Evolutionary conservation across 2,113 vertebrate species (phyloP).

Genomic region (Oreochromis niloticus): DNA sequence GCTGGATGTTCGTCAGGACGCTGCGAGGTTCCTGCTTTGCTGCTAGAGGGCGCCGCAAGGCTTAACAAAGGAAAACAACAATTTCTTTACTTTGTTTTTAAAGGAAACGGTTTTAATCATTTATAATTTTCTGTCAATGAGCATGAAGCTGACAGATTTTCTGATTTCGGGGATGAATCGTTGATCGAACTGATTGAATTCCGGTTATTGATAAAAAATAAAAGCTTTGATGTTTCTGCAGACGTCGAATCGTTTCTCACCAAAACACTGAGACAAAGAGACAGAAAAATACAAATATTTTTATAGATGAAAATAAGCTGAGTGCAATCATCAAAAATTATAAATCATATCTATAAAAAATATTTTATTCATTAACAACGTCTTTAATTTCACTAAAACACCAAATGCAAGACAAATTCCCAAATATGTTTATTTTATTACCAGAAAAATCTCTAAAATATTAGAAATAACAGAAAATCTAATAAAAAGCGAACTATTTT

Average conservation of each 20-base stretch:
- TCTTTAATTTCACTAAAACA: background rate
- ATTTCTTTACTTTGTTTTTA: background rate
- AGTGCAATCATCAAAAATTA: background rate
- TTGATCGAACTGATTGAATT: background rate
- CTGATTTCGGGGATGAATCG: background rate
- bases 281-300: background rate
- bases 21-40: slow-evolving; percentile 11
- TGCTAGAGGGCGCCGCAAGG: slow-evolving; percentile 10
- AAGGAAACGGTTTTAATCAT: background rate
- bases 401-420: background rate
- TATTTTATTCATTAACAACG: background rate
- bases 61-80: background rate
- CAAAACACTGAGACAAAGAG: background rate
- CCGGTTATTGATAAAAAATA: background rate
- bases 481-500: background rate
- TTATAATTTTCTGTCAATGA: background rate
- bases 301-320: background rate
- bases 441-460: background rate
- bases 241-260: background rate
- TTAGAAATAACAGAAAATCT: rapidly evolving
- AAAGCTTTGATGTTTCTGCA: background rate
- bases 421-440: background rate
- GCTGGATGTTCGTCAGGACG: background rate
- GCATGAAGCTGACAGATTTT: background rate
- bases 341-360: background rate